Base-by-base conservation (phyloP, 2,113 vertebrate species). In the Quiscalus mexicanus region DNA sequence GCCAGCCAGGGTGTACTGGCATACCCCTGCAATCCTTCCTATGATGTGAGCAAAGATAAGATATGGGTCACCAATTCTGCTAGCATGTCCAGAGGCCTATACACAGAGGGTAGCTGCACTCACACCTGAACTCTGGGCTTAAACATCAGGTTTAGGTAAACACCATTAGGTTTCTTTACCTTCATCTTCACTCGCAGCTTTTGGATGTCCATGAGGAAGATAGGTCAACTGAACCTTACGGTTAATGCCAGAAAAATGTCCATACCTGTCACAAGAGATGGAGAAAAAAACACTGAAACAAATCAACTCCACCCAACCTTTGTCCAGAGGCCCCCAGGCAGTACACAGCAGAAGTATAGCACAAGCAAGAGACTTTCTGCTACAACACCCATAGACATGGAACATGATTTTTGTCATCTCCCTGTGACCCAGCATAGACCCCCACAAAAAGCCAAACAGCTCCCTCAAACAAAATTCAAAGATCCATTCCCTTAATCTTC, bases 161-260 rank as follows among this genome's bases (percentile, higher is more conserved):
- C 11, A 64, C 37, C 47, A 30, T 45, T 33, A 75, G 15, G 15
- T 49, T 75, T 65, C 69, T 93, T 81, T 97, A 99, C 99, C 99
- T 98, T 99, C 99, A 19, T 99, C 99, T 90, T 99, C 99, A 89
- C 98, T 99, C 9, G 99, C 98, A 75, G 98, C 98, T 96, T 99
- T 99, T 58, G 98, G 98, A 84, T 98, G 99, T 86, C 99, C 99
- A 62, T 99, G 98, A 85, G 99, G 99, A 95, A 99, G 97, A 87
- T 99, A 99, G 18, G 99, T 99, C 69, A 99, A 93, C 92, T 99
- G 99, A 67, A 99, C 99, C 91, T 99, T 99, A 85, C 99, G 98
- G 96, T 99, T 99, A 97, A 99, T 99, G 82, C 99, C 99, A 64
- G 99, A 99, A 97, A 99, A 99, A 97, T 99, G 99, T 12, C 99